Conservation (phyloP, 2,888 invertebrate genomes). For the Leptinotarsa rubiginosa region DNA sequence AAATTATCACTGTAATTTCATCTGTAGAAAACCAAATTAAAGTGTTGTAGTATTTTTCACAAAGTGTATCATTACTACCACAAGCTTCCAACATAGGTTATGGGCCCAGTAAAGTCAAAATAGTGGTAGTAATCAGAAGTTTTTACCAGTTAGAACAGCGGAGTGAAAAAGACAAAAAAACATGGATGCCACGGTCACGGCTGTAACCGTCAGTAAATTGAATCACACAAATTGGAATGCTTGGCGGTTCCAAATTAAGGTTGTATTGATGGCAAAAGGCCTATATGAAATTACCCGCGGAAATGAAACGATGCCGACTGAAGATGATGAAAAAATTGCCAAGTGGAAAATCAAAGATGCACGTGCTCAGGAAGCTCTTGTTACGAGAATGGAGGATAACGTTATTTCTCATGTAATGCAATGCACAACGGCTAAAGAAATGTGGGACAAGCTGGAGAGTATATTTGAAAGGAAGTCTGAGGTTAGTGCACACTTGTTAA, state of each 20-base stretch:
- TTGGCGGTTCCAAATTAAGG: background rate
- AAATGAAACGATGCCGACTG: background rate
- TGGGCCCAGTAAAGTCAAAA: too few species aligned
- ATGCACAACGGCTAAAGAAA: slow-evolving; percentile 17
- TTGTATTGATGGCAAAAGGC: slow-evolving; percentile 2
- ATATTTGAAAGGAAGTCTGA: slow-evolving; percentile 27
- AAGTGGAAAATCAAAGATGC: slow-evolving; percentile 23
- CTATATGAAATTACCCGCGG: background rate
- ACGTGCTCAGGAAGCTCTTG: slow-evolving; percentile 14
- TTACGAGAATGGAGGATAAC: slow-evolving; percentile 9
- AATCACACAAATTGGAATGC: background rate
- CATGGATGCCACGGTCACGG: background rate
- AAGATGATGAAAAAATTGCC: background rate
- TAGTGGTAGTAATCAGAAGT: too few species aligned
- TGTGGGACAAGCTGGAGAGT: slow-evolving; percentile 18
- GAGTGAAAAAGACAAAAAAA: too few species aligned
- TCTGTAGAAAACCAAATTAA: too few species aligned
- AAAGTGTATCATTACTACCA: too few species aligned
- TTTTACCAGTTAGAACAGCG: too few species aligned
- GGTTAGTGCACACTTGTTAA: slow-evolving; percentile 31
- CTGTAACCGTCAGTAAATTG: background rate
- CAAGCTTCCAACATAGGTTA: too few species aligned
- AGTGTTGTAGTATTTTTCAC: too few species aligned
- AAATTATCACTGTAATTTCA: too few species aligned
- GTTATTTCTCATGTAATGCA: slow-evolving; percentile 14